These are phyloP conservation scores for Melanotaenia trifasciata DNA, from an alignment of 2,797 vertebrate genomes.

Conservation along the genomic window DNA sequence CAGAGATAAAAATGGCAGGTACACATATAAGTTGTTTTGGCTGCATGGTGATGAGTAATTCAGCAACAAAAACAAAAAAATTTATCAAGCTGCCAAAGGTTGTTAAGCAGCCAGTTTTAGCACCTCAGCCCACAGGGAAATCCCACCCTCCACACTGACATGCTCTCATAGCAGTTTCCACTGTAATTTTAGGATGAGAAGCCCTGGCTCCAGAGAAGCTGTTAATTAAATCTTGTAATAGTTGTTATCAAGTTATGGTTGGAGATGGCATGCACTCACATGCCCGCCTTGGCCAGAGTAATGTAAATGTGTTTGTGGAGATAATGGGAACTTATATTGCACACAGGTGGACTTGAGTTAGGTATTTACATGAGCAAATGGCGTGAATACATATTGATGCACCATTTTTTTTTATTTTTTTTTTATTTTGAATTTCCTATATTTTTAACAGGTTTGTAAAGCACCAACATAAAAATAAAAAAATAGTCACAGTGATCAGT, in stretches of 20 bases:
- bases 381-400: too few species aligned
- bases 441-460: too few species aligned
- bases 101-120: not conserved
- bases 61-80: too few species aligned
- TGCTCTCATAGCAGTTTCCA: too few species aligned
- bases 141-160: not conserved
- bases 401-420: too few species aligned
- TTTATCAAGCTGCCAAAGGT: too few species aligned
- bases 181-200: not conserved
- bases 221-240: not conserved
- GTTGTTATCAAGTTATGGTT: not conserved
- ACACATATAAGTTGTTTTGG: not conserved
- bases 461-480: too few species aligned
- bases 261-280: not conserved
- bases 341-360: not conserved
- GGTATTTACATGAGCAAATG: too few species aligned
- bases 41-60: not conserved
- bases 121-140: not conserved
- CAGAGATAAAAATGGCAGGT: not conserved
- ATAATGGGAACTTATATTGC: not conserved
- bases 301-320: not conserved
- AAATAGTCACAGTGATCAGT: too few species aligned
- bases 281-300: not conserved
- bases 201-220: not conserved
- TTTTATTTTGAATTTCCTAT: too few species aligned